These are phyloP conservation scores for Drosophila azteca DNA, from an alignment of 1,140 invertebrate genomes.

Conservation along the genomic window DNA sequence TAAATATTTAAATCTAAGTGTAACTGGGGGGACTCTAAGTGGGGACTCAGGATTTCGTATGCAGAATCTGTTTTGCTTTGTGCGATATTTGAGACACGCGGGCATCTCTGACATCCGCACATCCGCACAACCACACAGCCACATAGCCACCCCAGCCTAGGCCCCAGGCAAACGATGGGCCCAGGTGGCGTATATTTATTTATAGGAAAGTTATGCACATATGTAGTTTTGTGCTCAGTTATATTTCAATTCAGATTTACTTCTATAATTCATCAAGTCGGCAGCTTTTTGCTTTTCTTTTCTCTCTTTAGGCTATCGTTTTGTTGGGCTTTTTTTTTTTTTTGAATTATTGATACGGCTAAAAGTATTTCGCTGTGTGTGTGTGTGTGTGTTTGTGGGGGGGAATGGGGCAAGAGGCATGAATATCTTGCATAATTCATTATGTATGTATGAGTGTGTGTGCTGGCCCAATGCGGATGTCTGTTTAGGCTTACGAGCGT, in stretches of 20 bases:
- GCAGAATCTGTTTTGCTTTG: too few relatives aligned
- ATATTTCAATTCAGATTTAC: constrained; percentile 79
- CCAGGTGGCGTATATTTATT: constrained; percentile 21
- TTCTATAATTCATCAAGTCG: constrained; percentile 79
- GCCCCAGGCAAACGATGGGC: background rate
- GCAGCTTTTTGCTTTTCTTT: constrained; percentile 35
- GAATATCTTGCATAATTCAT: constrained; percentile 79
- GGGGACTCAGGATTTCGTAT: too few relatives aligned
- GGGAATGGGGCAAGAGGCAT: constrained; percentile 28
- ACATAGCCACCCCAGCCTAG: background rate
- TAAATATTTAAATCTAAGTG: too few relatives aligned
- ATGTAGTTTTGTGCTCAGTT: constrained; percentile 38
- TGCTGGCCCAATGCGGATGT: constrained; percentile 26
- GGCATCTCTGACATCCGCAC: constrained; percentile 11
- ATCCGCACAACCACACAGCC: too few relatives aligned
- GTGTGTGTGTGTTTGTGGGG: constrained; percentile 12
- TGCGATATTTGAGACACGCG: too few relatives aligned
- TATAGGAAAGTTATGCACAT: constrained; percentile 34
- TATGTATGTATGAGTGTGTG: constrained; percentile 51
- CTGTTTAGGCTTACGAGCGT: constrained; percentile 60
- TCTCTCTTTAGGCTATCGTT: constrained; percentile 18
- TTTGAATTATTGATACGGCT: constrained; percentile 78
- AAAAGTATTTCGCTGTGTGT: constrained; percentile 38
- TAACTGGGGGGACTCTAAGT: too few relatives aligned
- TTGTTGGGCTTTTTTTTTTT: constrained; percentile 48